phyloP scores from a whole-genome alignment of 2,797 vertebrate species.

The Acridotheres tristis region DNA sequence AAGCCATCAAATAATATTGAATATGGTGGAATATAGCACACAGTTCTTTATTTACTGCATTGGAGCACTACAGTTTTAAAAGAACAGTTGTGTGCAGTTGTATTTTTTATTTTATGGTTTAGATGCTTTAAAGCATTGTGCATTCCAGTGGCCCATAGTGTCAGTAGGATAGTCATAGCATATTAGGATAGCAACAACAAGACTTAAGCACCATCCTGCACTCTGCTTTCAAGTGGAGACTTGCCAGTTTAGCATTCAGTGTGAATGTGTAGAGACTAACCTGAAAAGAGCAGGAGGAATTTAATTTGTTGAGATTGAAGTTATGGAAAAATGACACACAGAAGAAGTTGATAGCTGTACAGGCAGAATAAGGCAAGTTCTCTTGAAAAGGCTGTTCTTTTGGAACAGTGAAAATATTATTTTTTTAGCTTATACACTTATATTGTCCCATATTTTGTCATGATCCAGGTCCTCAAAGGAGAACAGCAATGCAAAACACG shows the following conservation, averaged over 20 bases:
- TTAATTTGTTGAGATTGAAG: not conserved
- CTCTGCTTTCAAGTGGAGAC: not conserved
- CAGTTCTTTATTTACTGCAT: not conserved
- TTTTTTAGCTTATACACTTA: not conserved
- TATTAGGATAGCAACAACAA: not conserved
- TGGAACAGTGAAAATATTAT: not conserved
- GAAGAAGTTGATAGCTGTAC: not conserved
- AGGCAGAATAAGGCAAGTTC: not conserved
- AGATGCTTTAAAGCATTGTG: not conserved
- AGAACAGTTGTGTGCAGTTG: not conserved
- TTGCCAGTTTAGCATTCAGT: not conserved
- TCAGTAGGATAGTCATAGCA: fast-evolving
- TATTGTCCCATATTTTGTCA: not conserved
- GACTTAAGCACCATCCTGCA: not conserved
- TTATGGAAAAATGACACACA: not conserved
- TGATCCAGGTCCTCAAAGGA: not conserved
- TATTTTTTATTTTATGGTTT: not conserved
- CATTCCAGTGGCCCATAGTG: not conserved
- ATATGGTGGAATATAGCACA: not conserved
- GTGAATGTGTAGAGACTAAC: not conserved
- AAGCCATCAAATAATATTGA: not conserved
- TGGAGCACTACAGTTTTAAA: not conserved
- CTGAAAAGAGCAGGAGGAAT: not conserved
- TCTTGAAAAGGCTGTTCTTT: not conserved
- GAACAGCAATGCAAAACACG: not conserved